These are phyloP conservation scores for Mesitornis unicolor DNA, from an alignment of 2,113 vertebrate genomes.

Conservation along the genomic window DNA sequence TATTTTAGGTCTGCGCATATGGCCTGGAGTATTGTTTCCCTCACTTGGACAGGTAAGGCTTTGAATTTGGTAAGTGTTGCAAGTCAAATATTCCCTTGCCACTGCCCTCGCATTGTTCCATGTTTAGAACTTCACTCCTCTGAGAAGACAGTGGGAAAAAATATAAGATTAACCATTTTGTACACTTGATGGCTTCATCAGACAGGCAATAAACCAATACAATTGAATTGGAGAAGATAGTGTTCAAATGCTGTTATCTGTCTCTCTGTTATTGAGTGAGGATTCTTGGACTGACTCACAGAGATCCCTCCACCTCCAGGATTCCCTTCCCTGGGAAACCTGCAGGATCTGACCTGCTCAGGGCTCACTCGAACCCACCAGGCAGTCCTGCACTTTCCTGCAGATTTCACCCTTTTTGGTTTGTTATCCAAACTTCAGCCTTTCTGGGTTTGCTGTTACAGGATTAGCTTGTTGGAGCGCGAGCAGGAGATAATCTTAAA, in stretches of 20 bases:
- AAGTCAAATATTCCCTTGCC: neutral
- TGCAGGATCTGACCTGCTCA: neutral
- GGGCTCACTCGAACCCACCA: fast-evolving
- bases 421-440: neutral
- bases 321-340: neutral
- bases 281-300: constrained; percentile 34
- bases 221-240: constrained; percentile 68
- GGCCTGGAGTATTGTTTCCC: neutral
- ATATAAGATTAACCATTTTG: constrained; percentile 67
- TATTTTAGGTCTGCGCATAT: neutral
- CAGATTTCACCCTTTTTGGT: neutral
- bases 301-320: constrained; percentile 7
- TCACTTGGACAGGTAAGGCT: neutral
- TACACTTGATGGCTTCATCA: constrained; percentile 64
- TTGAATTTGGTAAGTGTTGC: fast-evolving
- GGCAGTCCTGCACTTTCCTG: neutral
- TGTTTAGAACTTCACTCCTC: constrained; percentile 41
- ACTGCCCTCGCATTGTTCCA: neutral
- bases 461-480: neutral
- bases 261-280: constrained; percentile 60
- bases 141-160: neutral
- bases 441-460: neutral
- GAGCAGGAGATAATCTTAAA: neutral
- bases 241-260: constrained; percentile 65
- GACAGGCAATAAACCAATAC: constrained; percentile 69